Percentiles rank a stretch among this genome's conserved stretches.
phyloP scores from a whole-genome alignment of 2,797 vertebrate species.

The Fundulus diaphanus region DNA sequence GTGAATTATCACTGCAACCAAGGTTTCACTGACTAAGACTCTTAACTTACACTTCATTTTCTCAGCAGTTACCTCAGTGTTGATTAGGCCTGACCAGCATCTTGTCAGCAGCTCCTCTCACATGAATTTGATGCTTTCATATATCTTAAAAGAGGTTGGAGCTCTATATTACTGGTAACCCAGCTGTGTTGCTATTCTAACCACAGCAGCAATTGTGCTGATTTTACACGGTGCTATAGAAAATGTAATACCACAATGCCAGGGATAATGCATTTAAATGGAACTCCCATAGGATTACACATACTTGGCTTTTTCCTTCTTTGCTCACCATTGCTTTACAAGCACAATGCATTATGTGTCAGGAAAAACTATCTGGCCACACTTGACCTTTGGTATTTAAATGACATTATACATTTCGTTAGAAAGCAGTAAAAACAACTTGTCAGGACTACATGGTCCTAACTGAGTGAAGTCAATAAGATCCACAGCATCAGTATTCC shows the following conservation, averaged over 20 bases:
- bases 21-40: conserved; percentile 41
- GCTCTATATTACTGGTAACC: conserved; percentile 2
- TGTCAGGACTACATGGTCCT: neutral
- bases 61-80: conserved; percentile 10
- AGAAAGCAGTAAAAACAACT: neutral
- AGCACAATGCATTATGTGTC: neutral
- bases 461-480: neutral
- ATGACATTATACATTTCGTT: neutral
- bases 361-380: too few relatives aligned
- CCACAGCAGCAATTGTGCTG: neutral
- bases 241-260: neutral
- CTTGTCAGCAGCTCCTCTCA: neutral
- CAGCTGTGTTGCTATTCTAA: neutral
- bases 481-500: neutral
- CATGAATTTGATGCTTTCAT: conserved; percentile 9
- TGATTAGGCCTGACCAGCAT: conserved; percentile 7
- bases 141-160: neutral
- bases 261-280: neutral
- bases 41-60: conserved; percentile 23
- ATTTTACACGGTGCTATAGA: neutral
- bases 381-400: neutral
- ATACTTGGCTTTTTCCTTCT: neutral
- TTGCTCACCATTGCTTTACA: neutral
- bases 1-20: conserved; percentile 42
- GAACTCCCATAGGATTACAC: neutral